A percentile compares a stretch with the other conserved stretches of the same genome.
Evolutionary conservation across 2,888 invertebrate species (phyloP).

Genomic region (Thecocarcelia acutangulata): DNA sequence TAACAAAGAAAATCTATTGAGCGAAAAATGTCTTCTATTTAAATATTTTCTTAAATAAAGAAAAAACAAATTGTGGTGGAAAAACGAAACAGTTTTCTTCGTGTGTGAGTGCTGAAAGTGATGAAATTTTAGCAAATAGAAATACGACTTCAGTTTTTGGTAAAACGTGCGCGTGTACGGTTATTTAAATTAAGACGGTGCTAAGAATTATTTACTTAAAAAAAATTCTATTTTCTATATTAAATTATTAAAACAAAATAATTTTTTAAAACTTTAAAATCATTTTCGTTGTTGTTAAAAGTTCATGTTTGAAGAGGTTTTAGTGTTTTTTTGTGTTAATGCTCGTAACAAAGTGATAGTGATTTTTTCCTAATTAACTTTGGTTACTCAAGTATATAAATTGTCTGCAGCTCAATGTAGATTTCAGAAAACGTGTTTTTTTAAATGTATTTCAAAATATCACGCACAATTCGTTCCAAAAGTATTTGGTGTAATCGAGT

Average conservation of each 20-base stretch:
- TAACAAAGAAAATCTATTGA: constrained; percentile 7
- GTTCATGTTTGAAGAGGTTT: neutral
- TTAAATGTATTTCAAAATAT: neutral
- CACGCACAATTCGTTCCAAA: constrained; percentile 34
- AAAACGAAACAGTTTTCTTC: constrained; percentile 24
- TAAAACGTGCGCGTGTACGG: constrained; percentile 75
- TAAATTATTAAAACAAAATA: too few species aligned
- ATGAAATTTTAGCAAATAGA: constrained; percentile 72
- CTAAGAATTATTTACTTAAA: neutral
- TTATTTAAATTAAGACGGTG: constrained; percentile 47
- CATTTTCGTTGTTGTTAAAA: neutral
- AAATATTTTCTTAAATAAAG: neutral
- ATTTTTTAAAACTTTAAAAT: neutral
- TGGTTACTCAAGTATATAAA: neutral
- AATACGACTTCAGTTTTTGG: constrained; percentile 76
- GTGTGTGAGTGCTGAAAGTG: constrained; percentile 66
- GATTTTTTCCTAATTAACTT: constrained; percentile 9
- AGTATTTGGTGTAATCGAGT: constrained; percentile 30
- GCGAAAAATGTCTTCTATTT: neutral
- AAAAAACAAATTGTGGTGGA: neutral
- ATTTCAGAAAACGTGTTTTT: neutral
- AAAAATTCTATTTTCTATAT: neutral
- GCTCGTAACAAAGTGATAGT: constrained; percentile 2
- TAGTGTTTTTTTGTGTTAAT: neutral
- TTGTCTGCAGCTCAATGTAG: neutral